Evolutionary conservation across 2,797 vertebrate genomes (phyloP), one percentile per base, ranked within the genome.

Genomic region (Heliangelus exortis): DNA sequence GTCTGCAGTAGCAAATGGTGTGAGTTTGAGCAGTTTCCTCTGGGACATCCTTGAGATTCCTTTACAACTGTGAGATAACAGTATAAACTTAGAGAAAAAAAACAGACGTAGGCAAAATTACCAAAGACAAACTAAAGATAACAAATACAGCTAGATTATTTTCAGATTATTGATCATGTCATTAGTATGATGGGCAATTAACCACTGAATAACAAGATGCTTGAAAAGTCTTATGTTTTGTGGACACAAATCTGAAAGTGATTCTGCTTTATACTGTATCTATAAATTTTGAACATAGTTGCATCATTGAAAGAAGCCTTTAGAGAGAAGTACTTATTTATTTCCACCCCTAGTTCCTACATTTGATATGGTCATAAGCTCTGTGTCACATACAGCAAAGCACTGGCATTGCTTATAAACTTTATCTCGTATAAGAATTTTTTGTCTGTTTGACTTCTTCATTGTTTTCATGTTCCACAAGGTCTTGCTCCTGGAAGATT

Each of bases 401-500:
- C 15, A 71, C 15, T 47, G 78, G 18, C 31, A 33, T 57, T 86
- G 28, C 85, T 86, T 86, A 61, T 65, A 66, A 71, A 77, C 15
- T 55, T 33, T 45, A 54, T 74, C 12, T 36, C 50, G 85, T 66
- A 65, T 43, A 59, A 43, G 45, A 33, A 36, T 5, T 51, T 68
- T 71, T 78, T 9, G 57, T 73, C 39, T 19, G 4, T 58, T 76
- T 93, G 17, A 74, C 16, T 28, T 73, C 45, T 33, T 80, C 69
- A 8, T 39, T 92, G 47, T 87, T 94, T 55, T 89, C 31, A 90
- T 90, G 28, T 93, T 63, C 73, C 84, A 51, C 43, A 95, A 98
- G 98, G 92, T 98, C 69, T 97, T 98, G 75, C 97, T 98, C 84
- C 33, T 97, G 62, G 98, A 98, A 96, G 98, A 98, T 91, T 98